A percentile compares a stretch with the other conserved stretches of the same genome.
phyloP scores from a whole-genome alignment of 2,797 vertebrate species.

The Epinephelus coioides region DNA sequence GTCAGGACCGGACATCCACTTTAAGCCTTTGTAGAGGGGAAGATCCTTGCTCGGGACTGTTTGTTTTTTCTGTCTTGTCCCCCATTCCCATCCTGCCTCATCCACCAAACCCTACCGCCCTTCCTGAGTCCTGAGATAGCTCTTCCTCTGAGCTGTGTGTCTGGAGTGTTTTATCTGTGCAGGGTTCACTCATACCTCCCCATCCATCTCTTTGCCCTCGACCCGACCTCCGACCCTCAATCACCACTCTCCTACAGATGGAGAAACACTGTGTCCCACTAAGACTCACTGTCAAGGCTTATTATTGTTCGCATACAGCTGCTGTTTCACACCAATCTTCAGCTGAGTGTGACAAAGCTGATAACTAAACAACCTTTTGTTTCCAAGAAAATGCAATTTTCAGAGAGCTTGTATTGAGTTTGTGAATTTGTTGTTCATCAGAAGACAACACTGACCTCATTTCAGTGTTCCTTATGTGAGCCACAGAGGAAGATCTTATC shows the following conservation, averaged over 20 bases:
- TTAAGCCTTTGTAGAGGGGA: slow-evolving; percentile 76
- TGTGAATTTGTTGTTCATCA: slow-evolving; percentile 42
- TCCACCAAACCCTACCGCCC: slow-evolving; percentile 28
- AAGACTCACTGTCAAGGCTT: background rate
- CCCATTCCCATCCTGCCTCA: slow-evolving; percentile 60
- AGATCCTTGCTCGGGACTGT: slow-evolving; percentile 61
- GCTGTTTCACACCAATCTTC: slow-evolving; percentile 10
- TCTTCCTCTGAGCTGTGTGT: slow-evolving; percentile 43
- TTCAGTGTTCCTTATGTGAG: slow-evolving; percentile 26
- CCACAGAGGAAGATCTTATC: slow-evolving; percentile 58
- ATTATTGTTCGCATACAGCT: background rate
- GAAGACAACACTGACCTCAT: slow-evolving; percentile 48
- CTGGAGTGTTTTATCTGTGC: slow-evolving; percentile 58
- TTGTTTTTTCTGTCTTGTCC: slow-evolving; percentile 77
- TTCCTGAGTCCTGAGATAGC: slow-evolving; percentile 45
- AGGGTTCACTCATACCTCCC: slow-evolving; percentile 34
- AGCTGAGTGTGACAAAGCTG: background rate
- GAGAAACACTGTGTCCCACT: slow-evolving; percentile 48
- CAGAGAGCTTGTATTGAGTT: slow-evolving; percentile 1
- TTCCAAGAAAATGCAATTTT: slow-evolving; percentile 21
- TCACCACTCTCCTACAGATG: slow-evolving; percentile 41
- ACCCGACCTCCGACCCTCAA: slow-evolving; percentile 56
- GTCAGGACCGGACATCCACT: slow-evolving; percentile 82
- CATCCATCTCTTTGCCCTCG: slow-evolving; percentile 51
- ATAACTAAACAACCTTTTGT: background rate